Percentiles rank a stretch among this genome's conserved stretches.
Conservation (phyloP, 2,113 vertebrate genomes). For the Neotragus moschatus region DNA sequence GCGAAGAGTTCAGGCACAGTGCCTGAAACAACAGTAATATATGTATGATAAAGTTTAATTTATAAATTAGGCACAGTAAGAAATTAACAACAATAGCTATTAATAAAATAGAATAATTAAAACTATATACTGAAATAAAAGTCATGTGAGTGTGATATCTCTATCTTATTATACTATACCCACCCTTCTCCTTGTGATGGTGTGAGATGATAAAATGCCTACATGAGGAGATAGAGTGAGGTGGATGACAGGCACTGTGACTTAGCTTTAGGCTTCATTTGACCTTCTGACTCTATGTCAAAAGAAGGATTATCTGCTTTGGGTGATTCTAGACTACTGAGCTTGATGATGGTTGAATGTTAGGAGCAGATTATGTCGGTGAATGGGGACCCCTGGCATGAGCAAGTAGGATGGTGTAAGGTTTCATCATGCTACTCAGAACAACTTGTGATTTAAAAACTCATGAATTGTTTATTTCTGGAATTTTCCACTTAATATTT, state of each 20-base stretch:
- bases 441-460: fast-evolving
- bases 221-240: not conserved
- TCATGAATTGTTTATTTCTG: not conserved
- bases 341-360: not conserved
- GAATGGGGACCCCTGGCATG: not conserved
- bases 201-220: not conserved
- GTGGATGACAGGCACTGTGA: not conserved
- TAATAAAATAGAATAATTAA: not conserved
- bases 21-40: not conserved
- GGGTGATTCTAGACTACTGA: not conserved
- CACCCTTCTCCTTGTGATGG: not conserved
- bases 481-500: not conserved
- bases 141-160: not conserved
- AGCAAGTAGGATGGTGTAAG: not conserved
- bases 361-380: not conserved
- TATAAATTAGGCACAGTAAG: not conserved
- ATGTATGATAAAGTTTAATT: not conserved
- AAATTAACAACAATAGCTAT: not conserved
- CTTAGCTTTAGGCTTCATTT: not conserved
- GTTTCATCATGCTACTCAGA: not conserved
- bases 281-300: not conserved
- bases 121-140: not conserved
- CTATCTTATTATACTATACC: not conserved
- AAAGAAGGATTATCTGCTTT: not conserved
- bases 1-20: not conserved